Percentiles rank a stretch among this genome's conserved stretches.
phyloP scores from a whole-genome alignment of 2,797 vertebrate genomes.

The Philypnodon macrostomus region DNA sequence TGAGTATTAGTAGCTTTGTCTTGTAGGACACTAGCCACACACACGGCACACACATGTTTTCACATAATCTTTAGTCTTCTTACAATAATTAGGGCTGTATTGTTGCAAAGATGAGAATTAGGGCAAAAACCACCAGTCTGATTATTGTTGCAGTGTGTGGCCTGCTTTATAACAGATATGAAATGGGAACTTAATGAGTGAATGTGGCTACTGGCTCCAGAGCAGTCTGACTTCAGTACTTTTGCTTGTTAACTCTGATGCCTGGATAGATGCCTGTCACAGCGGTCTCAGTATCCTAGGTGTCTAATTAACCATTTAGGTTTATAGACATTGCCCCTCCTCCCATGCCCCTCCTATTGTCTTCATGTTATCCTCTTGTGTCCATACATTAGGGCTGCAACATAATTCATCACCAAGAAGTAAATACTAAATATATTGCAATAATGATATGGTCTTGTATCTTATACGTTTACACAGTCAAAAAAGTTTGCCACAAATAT shows the following conservation, averaged over 20 bases:
- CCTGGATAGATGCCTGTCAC: slow-evolving; percentile 80
- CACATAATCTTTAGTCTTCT: slow-evolving; percentile 3
- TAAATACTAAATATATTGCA: too few relatives aligned
- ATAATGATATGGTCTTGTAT: too few relatives aligned
- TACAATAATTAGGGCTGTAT: slow-evolving; percentile 11
- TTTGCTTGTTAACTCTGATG: slow-evolving; percentile 81
- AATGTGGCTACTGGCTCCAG: slow-evolving; percentile 7
- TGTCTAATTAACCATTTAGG: slow-evolving; percentile 76
- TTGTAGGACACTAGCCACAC: slow-evolving; percentile 1
- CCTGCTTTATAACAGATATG: slow-evolving; percentile 10
- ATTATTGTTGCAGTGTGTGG: slow-evolving; percentile 11
- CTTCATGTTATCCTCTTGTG: slow-evolving; percentile 31
- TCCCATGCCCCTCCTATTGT: slow-evolving; percentile 4
- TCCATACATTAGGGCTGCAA: slow-evolving; percentile 42
- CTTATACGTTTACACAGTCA: too few relatives aligned
- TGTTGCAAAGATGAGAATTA: neutral
- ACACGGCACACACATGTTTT: slow-evolving; percentile 1
- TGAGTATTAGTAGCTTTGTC: slow-evolving; percentile 1
- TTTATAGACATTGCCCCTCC: slow-evolving; percentile 42
- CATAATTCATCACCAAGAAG: too few relatives aligned
- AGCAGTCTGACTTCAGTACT: slow-evolving; percentile 55
- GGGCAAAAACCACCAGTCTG: neutral
- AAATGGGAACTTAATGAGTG: slow-evolving; percentile 3
- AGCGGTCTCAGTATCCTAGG: slow-evolving; percentile 82
- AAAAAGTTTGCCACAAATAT: too few relatives aligned